Conservation (phyloP, 2,113 vertebrate species). For the Synchiropus splendidus region DNA sequence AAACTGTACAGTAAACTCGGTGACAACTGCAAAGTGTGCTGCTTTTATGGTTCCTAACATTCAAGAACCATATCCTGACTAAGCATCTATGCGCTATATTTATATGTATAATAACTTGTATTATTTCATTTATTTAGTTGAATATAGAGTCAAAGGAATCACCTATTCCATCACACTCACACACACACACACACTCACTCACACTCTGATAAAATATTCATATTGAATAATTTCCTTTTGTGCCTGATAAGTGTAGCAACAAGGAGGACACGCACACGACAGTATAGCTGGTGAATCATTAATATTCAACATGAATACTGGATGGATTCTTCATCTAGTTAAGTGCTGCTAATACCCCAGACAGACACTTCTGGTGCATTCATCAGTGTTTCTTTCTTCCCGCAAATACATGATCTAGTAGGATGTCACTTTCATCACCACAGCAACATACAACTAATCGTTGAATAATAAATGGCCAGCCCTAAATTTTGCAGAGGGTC, state of each 20-base stretch:
- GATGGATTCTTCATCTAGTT: conserved; percentile 27
- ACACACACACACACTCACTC: conserved; percentile 9
- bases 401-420: conserved; percentile 6
- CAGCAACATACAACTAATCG: conserved; percentile 8
- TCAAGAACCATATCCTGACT: no score
- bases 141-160: no score
- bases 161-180: neutral
- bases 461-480: conserved; percentile 12
- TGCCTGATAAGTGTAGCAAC: conserved; percentile 36
- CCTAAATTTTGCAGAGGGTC: conserved; percentile 11
- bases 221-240: conserved; percentile 42
- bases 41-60: no score
- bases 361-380: conserved; percentile 14
- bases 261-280: conserved; percentile 25
- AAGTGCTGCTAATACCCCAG: conserved; percentile 27
- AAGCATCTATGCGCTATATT: no score
- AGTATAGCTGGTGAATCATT: conserved; percentile 50
- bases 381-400: conserved; percentile 18
- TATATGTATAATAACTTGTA: no score
- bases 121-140: no score
- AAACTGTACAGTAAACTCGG: no score
- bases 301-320: conserved; percentile 48
- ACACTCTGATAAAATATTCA: conserved; percentile 52
- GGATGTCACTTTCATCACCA: conserved; percentile 11
- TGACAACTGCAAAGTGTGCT: no score